Conservation (phyloP, 2,797 vertebrate genomes). For the Glossophaga mutica region DNA sequence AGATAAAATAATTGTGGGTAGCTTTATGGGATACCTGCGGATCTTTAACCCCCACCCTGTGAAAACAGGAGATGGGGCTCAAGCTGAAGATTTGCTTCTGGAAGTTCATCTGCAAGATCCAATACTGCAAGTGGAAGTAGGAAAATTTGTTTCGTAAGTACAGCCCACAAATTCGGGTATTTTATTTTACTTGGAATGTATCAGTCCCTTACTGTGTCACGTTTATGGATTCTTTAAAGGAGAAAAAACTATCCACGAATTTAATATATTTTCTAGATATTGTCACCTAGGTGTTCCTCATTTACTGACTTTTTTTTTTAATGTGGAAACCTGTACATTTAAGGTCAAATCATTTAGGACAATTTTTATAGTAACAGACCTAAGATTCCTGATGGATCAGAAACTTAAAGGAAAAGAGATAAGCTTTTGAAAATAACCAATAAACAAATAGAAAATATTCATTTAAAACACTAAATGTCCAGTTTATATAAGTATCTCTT, state of each 20-base stretch:
- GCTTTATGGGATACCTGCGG: conserved; percentile 93
- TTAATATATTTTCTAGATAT: neutral
- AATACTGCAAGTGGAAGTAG: conserved; percentile 94
- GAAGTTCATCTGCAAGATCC: conserved; percentile 92
- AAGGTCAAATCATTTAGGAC: neutral
- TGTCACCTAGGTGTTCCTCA: neutral
- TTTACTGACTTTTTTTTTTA: neutral
- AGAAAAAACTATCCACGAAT: neutral
- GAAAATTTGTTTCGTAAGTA: conserved; percentile 99
- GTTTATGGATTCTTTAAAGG: conserved; percentile 27
- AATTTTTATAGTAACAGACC: neutral
- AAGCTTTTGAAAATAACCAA: neutral
- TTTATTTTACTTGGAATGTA: neutral
- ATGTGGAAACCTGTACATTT: neutral
- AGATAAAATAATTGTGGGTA: conserved; percentile 97
- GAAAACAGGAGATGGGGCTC: conserved; percentile 83
- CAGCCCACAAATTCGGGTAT: neutral
- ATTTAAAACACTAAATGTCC: neutral
- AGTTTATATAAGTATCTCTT: neutral
- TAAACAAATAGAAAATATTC: neutral
- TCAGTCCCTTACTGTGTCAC: neutral
- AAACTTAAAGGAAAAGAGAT: neutral
- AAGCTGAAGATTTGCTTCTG: conserved; percentile 90
- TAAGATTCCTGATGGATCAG: neutral
- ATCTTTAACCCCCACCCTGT: conserved; percentile 89